Evolutionary conservation across 2,797 vertebrate species (phyloP), one percentile per base, ranked within the genome.

Genomic region (Poliocrania exsul): DNA sequence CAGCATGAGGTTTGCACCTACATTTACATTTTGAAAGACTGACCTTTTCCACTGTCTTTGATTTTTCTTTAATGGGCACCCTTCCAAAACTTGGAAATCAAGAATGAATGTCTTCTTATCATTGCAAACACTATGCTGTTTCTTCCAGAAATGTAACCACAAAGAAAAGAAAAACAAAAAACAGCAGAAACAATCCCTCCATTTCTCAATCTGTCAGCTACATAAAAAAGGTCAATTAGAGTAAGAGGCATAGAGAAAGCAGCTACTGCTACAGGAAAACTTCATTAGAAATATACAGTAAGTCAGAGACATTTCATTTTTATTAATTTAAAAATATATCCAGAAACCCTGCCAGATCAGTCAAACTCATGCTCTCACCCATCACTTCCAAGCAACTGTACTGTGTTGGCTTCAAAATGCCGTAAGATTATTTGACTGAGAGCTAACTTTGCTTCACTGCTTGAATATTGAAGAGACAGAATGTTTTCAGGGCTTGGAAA

Each of bases 21-120:
- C 12, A 69, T 92, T 92, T 96, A 70, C 73, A 73, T 95, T 93
- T 90, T 93, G 88, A 92, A 93, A 90, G 91, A 81, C 50, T 96
- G 85, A 93, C 80, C 75, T 95, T 96, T 96, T 90, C 77, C 57
- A 88, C 46, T 15, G 26, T 61, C 75, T 95, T 93, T 93, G 78
- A 93, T 86, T 95, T 95, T 93, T 77, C 38, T 66, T 92, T 95
- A 95, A 93, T 61, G 14, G 75, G 9, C 13, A 47, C n/a, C 23
- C 10, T 86, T 95, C 60, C 0, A 2, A 72, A 95, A 85, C 15
- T 26, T 73, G 49, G 53, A 42, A 85, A 87, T 47, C 6, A 88
- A 86, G 54, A 81, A 84, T 66, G 23, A 84, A 88, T 49, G 58
- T 12, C 17, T 93, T 62, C 61, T 88, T 35, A 28, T 54, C 19